A percentile compares a stretch with the other conserved stretches of the same genome.
phyloP scores from a whole-genome alignment of 53 echinoderm and acorn worm species.

The Antedon mediterranea region DNA sequence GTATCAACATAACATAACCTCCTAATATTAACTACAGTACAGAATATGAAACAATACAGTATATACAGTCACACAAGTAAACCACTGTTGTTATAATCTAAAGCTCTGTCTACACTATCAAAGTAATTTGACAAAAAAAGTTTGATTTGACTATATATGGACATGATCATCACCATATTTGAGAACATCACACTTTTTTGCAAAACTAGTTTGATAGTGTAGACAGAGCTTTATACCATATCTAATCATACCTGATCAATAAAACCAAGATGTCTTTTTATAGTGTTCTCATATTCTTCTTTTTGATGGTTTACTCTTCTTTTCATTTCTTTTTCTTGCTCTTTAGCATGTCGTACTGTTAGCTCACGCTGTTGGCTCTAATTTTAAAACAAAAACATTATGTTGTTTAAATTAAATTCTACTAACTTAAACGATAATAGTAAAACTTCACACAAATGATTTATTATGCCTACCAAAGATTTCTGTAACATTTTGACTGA shows the following conservation, averaged over 20 bases:
- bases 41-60: no score
- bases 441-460: background rate
- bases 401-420: background rate
- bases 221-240: background rate
- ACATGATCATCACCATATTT: no score
- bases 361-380: slow-evolving; percentile 96
- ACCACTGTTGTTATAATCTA: background rate
- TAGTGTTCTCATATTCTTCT: slow-evolving; percentile 78
- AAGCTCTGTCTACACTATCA: no score
- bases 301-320: slow-evolving; percentile 70
- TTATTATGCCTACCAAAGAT: slow-evolving; percentile 46
- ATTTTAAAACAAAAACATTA: background rate
- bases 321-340: slow-evolving; percentile 97
- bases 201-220: background rate
- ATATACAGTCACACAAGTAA: no score
- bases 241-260: slow-evolving; percentile 79
- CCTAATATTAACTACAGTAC: no score
- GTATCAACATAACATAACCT: no score
- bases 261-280: slow-evolving; percentile 93
- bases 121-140: background rate
- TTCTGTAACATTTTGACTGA: slow-evolving; percentile 94
- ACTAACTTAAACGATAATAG: background rate
- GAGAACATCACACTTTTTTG: background rate
- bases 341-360: slow-evolving; percentile 84
- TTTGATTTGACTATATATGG: no score